These are phyloP conservation scores for Aphaenogaster floridana DNA, from an alignment of 1,140 invertebrate genomes.

Conservation along the genomic window DNA sequence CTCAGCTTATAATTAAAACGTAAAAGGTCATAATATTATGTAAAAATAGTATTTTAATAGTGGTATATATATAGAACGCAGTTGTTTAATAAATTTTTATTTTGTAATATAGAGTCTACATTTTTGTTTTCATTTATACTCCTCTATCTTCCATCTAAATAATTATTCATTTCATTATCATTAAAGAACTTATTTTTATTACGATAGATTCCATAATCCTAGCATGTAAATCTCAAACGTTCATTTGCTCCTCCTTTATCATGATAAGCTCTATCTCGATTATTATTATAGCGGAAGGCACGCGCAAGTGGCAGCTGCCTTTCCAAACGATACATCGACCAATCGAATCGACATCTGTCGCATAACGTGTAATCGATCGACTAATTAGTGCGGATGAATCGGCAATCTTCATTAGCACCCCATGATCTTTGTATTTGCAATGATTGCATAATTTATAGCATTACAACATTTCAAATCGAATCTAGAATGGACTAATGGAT, in stretches of 20 bases:
- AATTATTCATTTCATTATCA: not conserved
- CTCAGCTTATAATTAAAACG: not conserved
- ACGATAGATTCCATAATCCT: not conserved
- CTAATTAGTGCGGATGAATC: constrained; percentile 46
- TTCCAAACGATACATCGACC: constrained; percentile 14
- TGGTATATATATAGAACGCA: not conserved
- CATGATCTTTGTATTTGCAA: constrained; percentile 6
- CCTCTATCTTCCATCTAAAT: not conserved
- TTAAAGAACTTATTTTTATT: not conserved
- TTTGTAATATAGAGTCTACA: not conserved
- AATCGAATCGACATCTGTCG: constrained; percentile 47
- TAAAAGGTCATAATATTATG: not conserved
- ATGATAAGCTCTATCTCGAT: constrained; percentile 33
- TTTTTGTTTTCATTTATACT: not conserved
- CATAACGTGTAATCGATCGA: constrained; percentile 41
- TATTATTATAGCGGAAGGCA: constrained; percentile 20
- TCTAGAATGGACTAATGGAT: not conserved
- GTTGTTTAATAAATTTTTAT: not conserved
- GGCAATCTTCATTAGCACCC: constrained; percentile 27
- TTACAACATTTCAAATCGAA: constrained; percentile 23
- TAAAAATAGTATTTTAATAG: not conserved
- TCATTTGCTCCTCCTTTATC: constrained; percentile 18
- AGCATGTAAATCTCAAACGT: constrained; percentile 9
- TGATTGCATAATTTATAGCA: constrained; percentile 41
- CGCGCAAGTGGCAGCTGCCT: constrained; percentile 26